A percentile compares a stretch with the other conserved stretches of the same genome.
These are phyloP conservation scores for Leuciscus idus DNA, from an alignment of 2,113 vertebrate genomes.

Conservation along the genomic window DNA sequence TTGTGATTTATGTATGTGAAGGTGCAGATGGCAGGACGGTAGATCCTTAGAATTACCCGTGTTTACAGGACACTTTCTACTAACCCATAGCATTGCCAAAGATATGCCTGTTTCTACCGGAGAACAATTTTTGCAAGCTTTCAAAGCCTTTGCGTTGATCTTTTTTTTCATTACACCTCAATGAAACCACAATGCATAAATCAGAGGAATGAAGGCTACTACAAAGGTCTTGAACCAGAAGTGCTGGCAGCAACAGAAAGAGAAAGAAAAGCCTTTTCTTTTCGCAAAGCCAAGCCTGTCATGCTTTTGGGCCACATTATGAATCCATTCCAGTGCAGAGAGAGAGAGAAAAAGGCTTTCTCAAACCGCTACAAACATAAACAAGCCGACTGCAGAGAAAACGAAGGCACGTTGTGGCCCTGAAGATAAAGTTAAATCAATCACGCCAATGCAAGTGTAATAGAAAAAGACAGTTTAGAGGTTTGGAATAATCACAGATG, in stretches of 20 bases:
- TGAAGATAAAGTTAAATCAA: constrained; percentile 71
- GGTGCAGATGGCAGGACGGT: constrained; percentile 55
- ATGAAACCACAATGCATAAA: constrained; percentile 67
- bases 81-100: constrained; percentile 44
- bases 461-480: constrained; percentile 72
- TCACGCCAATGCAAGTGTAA: constrained; percentile 67
- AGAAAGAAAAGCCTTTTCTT: constrained; percentile 36
- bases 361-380: constrained; percentile 66
- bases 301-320: constrained; percentile 28
- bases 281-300: constrained; percentile 17
- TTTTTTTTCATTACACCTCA: constrained; percentile 50
- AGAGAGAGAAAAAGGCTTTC: constrained; percentile 44
- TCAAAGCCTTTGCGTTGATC: constrained; percentile 44
- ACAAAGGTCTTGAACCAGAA: constrained; percentile 66
- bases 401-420: constrained; percentile 65
- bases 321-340: constrained; percentile 8
- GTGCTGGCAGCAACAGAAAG: constrained; percentile 60
- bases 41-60: constrained; percentile 57
- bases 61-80: constrained; percentile 68
- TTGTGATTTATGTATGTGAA: constrained; percentile 61
- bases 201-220: constrained; percentile 55
- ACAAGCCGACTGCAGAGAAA: constrained; percentile 58
- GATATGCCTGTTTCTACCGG: constrained; percentile 61
- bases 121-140: constrained; percentile 60
- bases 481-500: constrained; percentile 72